Conservation (phyloP, 2,797 vertebrate genomes). For the Limosa lapponica region DNA sequence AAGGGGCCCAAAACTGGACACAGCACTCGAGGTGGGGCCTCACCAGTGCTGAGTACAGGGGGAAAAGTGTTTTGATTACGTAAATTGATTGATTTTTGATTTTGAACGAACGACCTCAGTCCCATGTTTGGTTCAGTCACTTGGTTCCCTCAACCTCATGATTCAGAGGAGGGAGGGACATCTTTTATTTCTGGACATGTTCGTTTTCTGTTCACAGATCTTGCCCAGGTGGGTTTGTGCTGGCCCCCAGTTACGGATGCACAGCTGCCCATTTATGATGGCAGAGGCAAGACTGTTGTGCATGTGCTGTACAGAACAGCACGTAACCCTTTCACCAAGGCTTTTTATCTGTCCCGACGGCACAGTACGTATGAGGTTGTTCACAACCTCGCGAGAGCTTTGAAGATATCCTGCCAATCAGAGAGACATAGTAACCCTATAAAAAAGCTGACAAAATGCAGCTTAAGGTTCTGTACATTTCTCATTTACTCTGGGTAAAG, state of each 20-base stretch:
- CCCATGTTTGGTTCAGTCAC: not conserved
- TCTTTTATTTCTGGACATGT: not conserved
- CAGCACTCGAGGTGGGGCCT: too few species aligned
- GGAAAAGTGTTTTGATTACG: not conserved
- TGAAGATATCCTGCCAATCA: not conserved
- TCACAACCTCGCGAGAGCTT: not conserved
- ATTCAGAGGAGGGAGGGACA: not conserved
- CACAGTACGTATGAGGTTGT: not conserved
- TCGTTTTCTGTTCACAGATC: not conserved
- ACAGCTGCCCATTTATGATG: not conserved
- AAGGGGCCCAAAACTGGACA: too few species aligned
- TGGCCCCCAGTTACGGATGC: not conserved
- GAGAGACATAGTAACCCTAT: not conserved
- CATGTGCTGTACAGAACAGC: not conserved
- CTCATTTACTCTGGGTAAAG: not conserved
- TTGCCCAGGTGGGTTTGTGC: not conserved
- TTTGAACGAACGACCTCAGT: not conserved
- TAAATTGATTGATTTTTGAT: accelerated
- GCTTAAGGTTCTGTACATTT: not conserved
- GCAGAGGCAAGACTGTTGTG: not conserved
- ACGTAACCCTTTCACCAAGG: not conserved
- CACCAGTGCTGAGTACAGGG: too few species aligned
- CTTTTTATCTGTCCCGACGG: not conserved
- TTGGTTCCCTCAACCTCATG: not conserved
- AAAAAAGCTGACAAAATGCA: not conserved